phyloP scores from a whole-genome alignment of 2,797 vertebrate species.

The Antrozous pallidus region DNA sequence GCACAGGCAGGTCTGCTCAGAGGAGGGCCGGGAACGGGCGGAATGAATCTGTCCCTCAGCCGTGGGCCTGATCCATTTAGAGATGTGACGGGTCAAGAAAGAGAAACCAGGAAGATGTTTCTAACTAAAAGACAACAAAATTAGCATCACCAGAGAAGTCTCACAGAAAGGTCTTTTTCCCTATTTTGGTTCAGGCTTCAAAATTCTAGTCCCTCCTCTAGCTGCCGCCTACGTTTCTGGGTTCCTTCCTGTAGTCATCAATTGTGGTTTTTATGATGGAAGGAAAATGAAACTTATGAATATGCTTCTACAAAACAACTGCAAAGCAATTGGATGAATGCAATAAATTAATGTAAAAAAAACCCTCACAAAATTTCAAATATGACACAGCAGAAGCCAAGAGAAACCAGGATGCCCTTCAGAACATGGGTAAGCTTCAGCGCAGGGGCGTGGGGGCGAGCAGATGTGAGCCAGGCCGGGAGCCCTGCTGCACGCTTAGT shows the following conservation, averaged over 20 bases:
- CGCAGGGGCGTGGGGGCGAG: neutral
- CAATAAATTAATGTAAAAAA: neutral
- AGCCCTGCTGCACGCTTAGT: conserved; percentile 1
- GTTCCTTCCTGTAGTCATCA: neutral
- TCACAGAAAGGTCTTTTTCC: neutral
- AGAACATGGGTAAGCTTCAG: neutral
- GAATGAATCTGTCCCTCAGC: neutral
- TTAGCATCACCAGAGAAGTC: neutral
- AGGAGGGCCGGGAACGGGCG: neutral
- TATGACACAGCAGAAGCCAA: neutral
- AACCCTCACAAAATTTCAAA: neutral
- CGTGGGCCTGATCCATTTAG: neutral
- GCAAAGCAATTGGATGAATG: conserved; percentile 10
- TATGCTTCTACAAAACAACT: conserved; percentile 39
- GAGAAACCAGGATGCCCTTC: neutral
- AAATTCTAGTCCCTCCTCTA: neutral
- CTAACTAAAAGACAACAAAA: neutral
- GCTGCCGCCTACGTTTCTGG: neutral
- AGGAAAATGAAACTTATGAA: conserved; percentile 10
- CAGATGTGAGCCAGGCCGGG: neutral
- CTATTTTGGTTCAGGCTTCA: neutral
- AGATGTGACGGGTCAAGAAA: neutral
- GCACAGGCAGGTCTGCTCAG: accelerated
- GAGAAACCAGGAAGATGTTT: neutral
- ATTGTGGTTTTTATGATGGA: neutral